Evolutionary conservation across 2,797 vertebrate species (phyloP), one percentile per base, ranked within the genome.

Genomic region (Anabacerthia variegaticeps): DNA sequence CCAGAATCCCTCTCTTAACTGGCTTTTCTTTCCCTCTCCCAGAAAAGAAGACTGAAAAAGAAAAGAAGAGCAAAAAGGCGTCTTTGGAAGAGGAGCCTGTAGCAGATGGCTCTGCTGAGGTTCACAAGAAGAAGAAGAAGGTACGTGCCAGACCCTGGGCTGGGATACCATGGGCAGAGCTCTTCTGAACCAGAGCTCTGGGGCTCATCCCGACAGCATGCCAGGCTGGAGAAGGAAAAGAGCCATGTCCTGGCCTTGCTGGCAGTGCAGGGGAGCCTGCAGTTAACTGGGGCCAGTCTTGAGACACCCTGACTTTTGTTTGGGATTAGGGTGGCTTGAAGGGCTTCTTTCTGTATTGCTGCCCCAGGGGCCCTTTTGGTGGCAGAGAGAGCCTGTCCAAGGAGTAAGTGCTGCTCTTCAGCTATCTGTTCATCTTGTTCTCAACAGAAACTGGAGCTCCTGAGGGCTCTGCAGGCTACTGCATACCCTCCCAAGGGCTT

Each of bases 121-220:
- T 92, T 88, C 97, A 84, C 71, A 98, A 98, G 82, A 98, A 98
- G 79, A 98, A 98, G 89, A 98, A 98, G 83, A 98, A 98, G 97
- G 89, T 79, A 75, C 3, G 32, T 75, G 37, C 18, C 24, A 65
- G 54, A 43, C 8, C n/a, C 54, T 48, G 54, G 46, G 28, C 12
- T 18, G 17, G 26, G 30, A 4, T 41, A 12, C 18, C 14, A 0
- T 12, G 36, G 52, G 39, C 30, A 63, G 67, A 67, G 83, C 56
- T 26, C 9, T 46, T 81, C 55, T 32, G 51, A 65, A 8, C 39
- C 5, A 2, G 0, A 0, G 32, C 66, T 52, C 26, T 46, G 49
- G 2, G 15, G 14, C 54, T 90, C 5, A 6, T 66, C 28, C 43
- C 16, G 4, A 43, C 51, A 13, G 26, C 1, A 1, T 14, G 28